Percentiles rank a stretch among this genome's conserved stretches.
Evolutionary conservation across 2,888 invertebrate genomes (phyloP).

Genomic region (Cremastinae sp.): DNA sequence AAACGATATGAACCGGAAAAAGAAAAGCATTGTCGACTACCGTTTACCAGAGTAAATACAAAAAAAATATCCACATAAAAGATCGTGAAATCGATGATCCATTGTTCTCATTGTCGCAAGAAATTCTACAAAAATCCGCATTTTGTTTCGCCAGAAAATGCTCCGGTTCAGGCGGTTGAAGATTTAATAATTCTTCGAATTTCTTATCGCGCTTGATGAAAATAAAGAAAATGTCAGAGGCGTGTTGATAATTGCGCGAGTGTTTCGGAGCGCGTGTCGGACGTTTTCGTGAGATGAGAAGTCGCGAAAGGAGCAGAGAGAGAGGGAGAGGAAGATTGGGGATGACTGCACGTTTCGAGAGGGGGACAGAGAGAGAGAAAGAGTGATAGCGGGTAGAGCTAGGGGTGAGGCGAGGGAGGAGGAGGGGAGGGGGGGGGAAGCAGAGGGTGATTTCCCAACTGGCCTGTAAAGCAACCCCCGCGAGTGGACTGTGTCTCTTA

Average conservation of each 20-base stretch:
- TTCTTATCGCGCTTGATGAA: too few species aligned
- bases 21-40: slow-evolving; percentile 75
- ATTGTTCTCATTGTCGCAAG: slow-evolving; percentile 78
- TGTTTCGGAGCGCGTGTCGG: slow-evolving; percentile 60
- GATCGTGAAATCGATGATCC: slow-evolving; percentile 78
- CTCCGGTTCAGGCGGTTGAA: too few species aligned
- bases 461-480: slow-evolving; percentile 81
- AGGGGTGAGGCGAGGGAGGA: slow-evolving; percentile 31
- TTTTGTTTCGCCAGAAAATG: slow-evolving; percentile 74
- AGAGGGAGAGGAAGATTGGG: slow-evolving; percentile 74
- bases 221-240: slow-evolving; percentile 64
- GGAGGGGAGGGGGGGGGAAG: slow-evolving; percentile 51
- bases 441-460: slow-evolving; percentile 82
- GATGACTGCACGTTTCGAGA: slow-evolving; percentile 44
- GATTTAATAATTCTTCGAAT: too few species aligned
- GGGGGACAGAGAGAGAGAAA: slow-evolving; percentile 36
- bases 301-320: slow-evolving; percentile 68
- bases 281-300: slow-evolving; percentile 67
- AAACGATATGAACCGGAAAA: slow-evolving; percentile 31
- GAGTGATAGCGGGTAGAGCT: slow-evolving; percentile 31
- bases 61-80: slow-evolving; percentile 73
- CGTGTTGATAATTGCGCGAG: slow-evolving; percentile 78
- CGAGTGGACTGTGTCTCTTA: slow-evolving; percentile 70
- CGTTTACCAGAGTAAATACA: slow-evolving; percentile 75
- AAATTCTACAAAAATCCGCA: slow-evolving; percentile 70